Conservation (phyloP, 1,140 invertebrate species). For the Stenopsyche tienmushanensis region DNA sequence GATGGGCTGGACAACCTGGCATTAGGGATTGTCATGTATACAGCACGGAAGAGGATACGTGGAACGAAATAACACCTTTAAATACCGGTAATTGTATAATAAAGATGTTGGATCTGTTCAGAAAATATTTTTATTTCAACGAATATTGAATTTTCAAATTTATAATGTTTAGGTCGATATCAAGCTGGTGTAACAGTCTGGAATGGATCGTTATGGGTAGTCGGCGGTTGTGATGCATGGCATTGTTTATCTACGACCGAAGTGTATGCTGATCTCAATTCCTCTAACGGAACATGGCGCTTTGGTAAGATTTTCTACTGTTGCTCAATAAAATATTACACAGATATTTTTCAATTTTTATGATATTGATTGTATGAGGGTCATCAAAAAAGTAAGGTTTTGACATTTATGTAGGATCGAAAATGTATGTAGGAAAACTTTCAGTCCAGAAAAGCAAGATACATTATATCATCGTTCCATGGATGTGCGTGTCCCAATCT, state of each 20-base stretch:
- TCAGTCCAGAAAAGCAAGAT: no score
- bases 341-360: neutral
- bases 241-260: slow-evolving; percentile 64
- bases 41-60: slow-evolving; percentile 61
- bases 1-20: slow-evolving; percentile 71
- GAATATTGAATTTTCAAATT: no score
- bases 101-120: neutral
- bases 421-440: no score
- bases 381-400: no score
- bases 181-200: slow-evolving; percentile 74
- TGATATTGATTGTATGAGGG: slow-evolving; percentile 56
- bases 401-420: no score
- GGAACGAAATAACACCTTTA: slow-evolving; percentile 68
- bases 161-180: slow-evolving; percentile 69
- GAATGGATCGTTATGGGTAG: slow-evolving; percentile 69
- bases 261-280: slow-evolving; percentile 49
- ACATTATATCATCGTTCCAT: no score
- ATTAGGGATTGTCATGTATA: slow-evolving; percentile 76
- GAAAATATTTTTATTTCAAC: no score
- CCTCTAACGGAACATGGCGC: slow-evolving; percentile 34
- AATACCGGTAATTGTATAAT: slow-evolving; percentile 56
- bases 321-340: no score
- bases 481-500: no score
- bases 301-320: slow-evolving; percentile 25
- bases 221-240: slow-evolving; percentile 82